Base-by-base conservation (phyloP, 2,888 invertebrate genomes). In the Ormyrus rosae region DNA sequence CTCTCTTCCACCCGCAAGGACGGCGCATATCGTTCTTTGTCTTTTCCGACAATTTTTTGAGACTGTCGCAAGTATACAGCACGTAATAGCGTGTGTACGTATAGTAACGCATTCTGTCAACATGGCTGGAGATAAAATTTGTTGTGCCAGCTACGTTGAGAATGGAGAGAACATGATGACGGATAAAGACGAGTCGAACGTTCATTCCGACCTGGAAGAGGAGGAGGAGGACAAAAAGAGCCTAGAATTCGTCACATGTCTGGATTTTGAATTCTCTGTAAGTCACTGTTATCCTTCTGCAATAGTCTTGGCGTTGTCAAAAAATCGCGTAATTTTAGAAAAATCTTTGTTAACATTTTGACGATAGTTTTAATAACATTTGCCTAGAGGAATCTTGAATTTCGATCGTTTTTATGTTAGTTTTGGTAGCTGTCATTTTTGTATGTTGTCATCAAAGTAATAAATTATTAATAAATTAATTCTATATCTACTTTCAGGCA, bases 401-500 rank as follows among this genome's bases (percentile, higher is more conserved):
- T 48, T 13, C 10, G 51, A 8, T 78, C n/a, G 11, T 71, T 55
- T 13, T 2, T 9, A 45, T 11, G 46, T 10, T 2, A 51, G 1
- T 13, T 48, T 10, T 45, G 48, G 71, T 58, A 11, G 71, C 71
- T 78, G 78, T 78, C 78, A 79, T 73, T 34, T 13, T 55, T 0
- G 11, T 55, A 13, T 56, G 4, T 56, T 53, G n/a, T 51, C 10
- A 60, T 6, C 34, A 34, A 34, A 67, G 61, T 46, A 11, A n/a
- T 7, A 48, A 46, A 34, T 34, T 55, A 67, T 55, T 46, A 11
- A n/a, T 7, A 48, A 46, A 34, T 34, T 55, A 61, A 10, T 69
- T 51, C 69, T 53, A 6, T 48, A 13, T 67, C 13, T 55, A 58
- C 77, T 89, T 92, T 19, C 91, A 96, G 95, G 94, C 94, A 88